Conservation (phyloP, 2,888 invertebrate species). For the Phortica magna region DNA sequence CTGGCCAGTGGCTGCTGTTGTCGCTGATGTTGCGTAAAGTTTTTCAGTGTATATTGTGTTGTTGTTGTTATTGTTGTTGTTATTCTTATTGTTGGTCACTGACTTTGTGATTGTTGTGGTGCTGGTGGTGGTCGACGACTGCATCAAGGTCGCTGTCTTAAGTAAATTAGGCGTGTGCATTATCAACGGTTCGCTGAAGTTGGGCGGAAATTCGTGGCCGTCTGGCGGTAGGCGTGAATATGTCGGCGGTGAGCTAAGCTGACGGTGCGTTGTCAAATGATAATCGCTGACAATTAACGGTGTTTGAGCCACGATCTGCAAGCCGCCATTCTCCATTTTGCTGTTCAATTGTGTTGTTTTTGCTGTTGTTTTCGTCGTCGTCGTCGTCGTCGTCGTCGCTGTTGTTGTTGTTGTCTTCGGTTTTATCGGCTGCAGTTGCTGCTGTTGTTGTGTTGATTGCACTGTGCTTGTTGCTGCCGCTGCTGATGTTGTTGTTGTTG, state of each 20-base stretch:
- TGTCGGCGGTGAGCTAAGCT: conserved; percentile 65
- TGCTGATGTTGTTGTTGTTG: conserved; percentile 49
- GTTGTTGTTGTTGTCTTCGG: conserved; percentile 17
- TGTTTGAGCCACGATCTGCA: conserved; percentile 62
- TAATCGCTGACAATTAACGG: conserved; percentile 77
- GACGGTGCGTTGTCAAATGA: conserved; percentile 66
- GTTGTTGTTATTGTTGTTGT: conserved; percentile 53
- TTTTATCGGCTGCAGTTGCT: conserved; percentile 5
- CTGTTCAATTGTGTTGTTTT: conserved; percentile 38
- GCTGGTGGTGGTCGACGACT: conserved; percentile 59
- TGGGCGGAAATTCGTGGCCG: conserved; percentile 78
- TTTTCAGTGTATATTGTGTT: conserved; percentile 63
- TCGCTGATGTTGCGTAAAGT: conserved; percentile 52
- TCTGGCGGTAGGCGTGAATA: conserved; percentile 78
- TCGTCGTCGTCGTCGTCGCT: conserved; percentile 7
- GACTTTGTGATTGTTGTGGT: conserved; percentile 52
- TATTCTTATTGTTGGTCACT: conserved; percentile 50
- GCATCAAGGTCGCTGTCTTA: conserved; percentile 61
- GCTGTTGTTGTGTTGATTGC: conserved; percentile 23
- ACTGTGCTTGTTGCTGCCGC: conserved; percentile 40
- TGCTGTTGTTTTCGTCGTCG: conserved; percentile 39
- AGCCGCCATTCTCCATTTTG: conserved; percentile 74
- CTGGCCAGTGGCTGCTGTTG: conserved; percentile 37
- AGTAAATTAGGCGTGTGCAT: conserved; percentile 69
- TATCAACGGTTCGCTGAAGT: conserved; percentile 77